Conservation (phyloP, 1,140 invertebrate genomes). For the Brachionus angularis region DNA sequence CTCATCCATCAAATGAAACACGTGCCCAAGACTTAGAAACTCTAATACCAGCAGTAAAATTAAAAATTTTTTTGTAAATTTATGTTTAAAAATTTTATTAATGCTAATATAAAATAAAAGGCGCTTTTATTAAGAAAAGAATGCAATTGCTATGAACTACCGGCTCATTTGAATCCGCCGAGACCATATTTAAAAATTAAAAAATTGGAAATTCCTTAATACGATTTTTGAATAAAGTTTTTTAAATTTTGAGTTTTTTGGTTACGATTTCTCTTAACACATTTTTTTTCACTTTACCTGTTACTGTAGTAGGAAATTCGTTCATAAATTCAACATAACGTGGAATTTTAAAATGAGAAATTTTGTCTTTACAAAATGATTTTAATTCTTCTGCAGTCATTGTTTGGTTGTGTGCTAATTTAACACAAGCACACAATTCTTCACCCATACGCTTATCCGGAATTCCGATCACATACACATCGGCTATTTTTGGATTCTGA, state of each 20-base stretch:
- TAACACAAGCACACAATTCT: conserved; percentile 74
- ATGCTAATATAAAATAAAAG: too few species aligned
- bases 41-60: conserved; percentile 57
- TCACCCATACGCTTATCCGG: conserved; percentile 76
- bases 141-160: conserved; percentile 49
- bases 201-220: too few species aligned
- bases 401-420: conserved; percentile 58
- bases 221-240: too few species aligned
- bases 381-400: conserved; percentile 54
- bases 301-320: conserved; percentile 73
- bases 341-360: conserved; percentile 76
- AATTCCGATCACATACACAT: conserved; percentile 51
- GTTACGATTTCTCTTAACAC: conserved; percentile 60
- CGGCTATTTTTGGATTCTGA: conserved; percentile 68
- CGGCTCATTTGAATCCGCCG: conserved; percentile 31
- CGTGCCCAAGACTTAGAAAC: conserved; percentile 60
- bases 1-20: conserved; percentile 63
- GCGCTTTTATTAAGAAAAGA: conserved; percentile 47
- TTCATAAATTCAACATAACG: conserved; percentile 67
- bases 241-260: conserved; percentile 18
- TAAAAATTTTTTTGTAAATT: too few species aligned
- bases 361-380: conserved; percentile 48
- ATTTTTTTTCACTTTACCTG: conserved; percentile 77
- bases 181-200: conserved; percentile 20
- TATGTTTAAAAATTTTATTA: conserved; percentile 43